These are phyloP conservation scores for Metopia argyrocephala DNA, from an alignment of 2,888 invertebrate genomes.

Conservation along the genomic window DNA sequence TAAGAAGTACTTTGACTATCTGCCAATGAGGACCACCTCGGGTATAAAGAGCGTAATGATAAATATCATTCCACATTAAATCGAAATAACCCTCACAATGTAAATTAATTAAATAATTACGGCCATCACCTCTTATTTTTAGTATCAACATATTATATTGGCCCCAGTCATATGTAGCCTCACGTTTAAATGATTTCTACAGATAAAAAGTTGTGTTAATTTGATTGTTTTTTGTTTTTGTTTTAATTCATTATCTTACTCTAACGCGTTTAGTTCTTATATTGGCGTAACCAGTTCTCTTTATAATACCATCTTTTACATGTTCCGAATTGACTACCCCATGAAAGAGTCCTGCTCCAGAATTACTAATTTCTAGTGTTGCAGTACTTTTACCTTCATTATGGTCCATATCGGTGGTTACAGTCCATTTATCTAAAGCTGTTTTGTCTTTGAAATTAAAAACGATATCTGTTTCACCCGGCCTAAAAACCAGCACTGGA, in stretches of 20 bases:
- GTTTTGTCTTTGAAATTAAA: constrained; percentile 85
- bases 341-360: constrained; percentile 86
- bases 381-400: constrained; percentile 88
- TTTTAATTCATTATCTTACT: constrained; percentile 78
- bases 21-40: constrained; percentile 99
- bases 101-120: constrained; percentile 91
- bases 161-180: constrained; percentile 85
- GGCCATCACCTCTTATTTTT: constrained; percentile 94
- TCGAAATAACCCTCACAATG: constrained; percentile 88
- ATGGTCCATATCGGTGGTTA: constrained; percentile 89
- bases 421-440: constrained; percentile 84
- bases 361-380: constrained; percentile 82
- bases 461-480: constrained; percentile 85
- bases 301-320: constrained; percentile 89
- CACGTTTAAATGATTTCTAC: constrained; percentile 90
- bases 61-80: constrained; percentile 92
- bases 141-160: constrained; percentile 87
- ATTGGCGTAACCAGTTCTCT: constrained; percentile 90
- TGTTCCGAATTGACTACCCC: constrained; percentile 85
- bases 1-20: constrained; percentile 86
- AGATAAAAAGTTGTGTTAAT: neutral
- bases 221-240: neutral
- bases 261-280: constrained; percentile 84
- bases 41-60: constrained; percentile 91
- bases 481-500: constrained; percentile 80